These are phyloP conservation scores for Stegana nigrithorax DNA, from an alignment of 2,888 invertebrate genomes.

Conservation along the genomic window DNA sequence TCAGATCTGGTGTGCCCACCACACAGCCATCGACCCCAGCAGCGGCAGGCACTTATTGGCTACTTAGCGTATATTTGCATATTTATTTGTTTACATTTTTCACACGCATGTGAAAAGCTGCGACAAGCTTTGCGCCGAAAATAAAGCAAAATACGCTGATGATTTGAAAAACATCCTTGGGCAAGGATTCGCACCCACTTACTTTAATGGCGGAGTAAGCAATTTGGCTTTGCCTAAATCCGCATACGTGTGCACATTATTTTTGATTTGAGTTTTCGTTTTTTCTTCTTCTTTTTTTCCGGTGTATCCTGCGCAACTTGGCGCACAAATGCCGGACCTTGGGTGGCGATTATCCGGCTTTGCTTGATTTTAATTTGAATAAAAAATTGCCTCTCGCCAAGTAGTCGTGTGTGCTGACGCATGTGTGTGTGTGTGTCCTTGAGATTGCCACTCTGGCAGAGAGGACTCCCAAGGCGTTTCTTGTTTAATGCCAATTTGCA, in stretches of 20 bases:
- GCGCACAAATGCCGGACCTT: not conserved
- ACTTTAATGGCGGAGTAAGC: slow-evolving; percentile 45
- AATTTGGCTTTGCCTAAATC: slow-evolving; percentile 5
- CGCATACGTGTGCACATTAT: not conserved
- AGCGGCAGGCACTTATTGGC: too few relatives aligned
- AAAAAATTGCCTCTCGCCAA: not conserved
- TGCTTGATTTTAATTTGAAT: not conserved
- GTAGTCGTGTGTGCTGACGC: too few relatives aligned
- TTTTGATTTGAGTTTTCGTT: too few relatives aligned
- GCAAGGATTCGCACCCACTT: slow-evolving; percentile 59
- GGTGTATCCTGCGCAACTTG: not conserved
- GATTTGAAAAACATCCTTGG: slow-evolving; percentile 54
- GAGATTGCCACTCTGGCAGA: too few relatives aligned
- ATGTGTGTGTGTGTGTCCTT: too few relatives aligned
- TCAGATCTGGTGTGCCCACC: too few relatives aligned
- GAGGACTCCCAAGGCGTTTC: too few relatives aligned
- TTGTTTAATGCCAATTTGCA: slow-evolving; percentile 41
- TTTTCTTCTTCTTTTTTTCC: not conserved
- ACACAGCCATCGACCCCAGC: too few relatives aligned
- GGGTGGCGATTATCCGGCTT: not conserved
- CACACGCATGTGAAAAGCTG: not conserved
- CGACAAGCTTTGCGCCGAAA: slow-evolving; percentile 48
- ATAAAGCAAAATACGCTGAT: slow-evolving; percentile 57
- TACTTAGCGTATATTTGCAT: slow-evolving; percentile 38
- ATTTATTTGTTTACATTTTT: too few relatives aligned